These are phyloP conservation scores for Eupithecia dodoneata DNA, from an alignment of 2,888 invertebrate species.

Conservation along the genomic window DNA sequence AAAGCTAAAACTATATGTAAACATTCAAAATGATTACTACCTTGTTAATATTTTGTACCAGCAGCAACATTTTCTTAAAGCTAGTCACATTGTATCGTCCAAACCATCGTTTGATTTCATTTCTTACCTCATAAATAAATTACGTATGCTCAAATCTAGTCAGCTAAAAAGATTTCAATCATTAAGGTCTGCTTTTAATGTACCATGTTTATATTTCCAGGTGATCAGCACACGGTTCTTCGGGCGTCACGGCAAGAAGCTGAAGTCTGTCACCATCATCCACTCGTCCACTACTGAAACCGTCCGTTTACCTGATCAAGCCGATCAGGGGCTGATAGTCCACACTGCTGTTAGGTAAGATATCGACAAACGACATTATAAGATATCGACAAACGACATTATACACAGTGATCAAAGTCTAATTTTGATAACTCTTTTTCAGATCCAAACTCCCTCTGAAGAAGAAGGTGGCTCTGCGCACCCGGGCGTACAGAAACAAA, in stretches of 20 bases:
- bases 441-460: slow-evolving; percentile 94
- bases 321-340: slow-evolving; percentile 89
- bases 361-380: not conserved
- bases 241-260: slow-evolving; percentile 91
- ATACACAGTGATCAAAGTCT: not conserved
- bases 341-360: slow-evolving; percentile 89
- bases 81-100: not conserved
- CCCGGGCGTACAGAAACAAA: slow-evolving; percentile 83
- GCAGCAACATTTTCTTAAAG: not conserved
- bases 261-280: slow-evolving; percentile 94
- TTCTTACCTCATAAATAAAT: not conserved
- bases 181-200: not conserved
- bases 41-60: not conserved
- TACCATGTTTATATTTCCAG: slow-evolving; percentile 69
- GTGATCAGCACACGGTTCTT: slow-evolving; percentile 91
- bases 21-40: not conserved
- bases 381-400: slow-evolving; percentile 17
- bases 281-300: slow-evolving; percentile 96
- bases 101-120: not conserved
- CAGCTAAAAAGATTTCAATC: not conserved
- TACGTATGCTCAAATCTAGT: not conserved
- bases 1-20: slow-evolving; percentile 14
- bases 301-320: slow-evolving; percentile 91
- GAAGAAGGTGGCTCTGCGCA: slow-evolving; percentile 89
- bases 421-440: slow-evolving; percentile 43